These are phyloP conservation scores for Ursus arctos DNA, from an alignment of 2,113 vertebrate genomes.

Conservation along the genomic window DNA sequence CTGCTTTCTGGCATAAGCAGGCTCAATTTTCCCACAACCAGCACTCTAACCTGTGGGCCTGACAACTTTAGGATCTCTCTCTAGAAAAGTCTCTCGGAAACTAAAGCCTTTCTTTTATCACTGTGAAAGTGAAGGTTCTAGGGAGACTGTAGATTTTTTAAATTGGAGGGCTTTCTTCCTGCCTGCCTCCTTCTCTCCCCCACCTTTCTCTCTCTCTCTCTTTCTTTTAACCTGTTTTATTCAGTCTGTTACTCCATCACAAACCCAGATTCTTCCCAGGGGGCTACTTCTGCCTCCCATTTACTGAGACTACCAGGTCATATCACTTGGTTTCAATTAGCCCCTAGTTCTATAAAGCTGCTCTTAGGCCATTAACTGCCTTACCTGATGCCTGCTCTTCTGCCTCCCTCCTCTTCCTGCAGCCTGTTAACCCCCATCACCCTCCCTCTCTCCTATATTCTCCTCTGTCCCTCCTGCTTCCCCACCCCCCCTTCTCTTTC, in stretches of 20 bases:
- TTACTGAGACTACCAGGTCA: conserved; percentile 70
- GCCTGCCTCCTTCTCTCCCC: neutral
- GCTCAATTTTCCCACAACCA: neutral
- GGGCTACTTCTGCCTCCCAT: conserved; percentile 59
- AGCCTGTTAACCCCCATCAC: neutral
- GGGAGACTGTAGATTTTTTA: neutral
- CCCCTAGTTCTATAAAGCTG: conserved; percentile 78
- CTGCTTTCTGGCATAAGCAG: neutral
- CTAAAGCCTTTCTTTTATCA: neutral
- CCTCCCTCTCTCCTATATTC: neutral
- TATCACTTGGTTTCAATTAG: conserved; percentile 70
- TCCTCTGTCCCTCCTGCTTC: neutral
- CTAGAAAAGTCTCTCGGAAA: conserved; percentile 52
- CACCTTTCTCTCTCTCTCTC: neutral
- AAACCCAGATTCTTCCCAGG: conserved; percentile 69
- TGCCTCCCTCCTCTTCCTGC: neutral
- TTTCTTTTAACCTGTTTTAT: conserved; percentile 26
- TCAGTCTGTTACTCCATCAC: conserved; percentile 39
- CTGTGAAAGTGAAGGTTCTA: conserved; percentile 3
- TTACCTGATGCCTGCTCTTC: neutral
- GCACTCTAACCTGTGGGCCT: neutral
- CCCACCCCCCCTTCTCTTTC: neutral
- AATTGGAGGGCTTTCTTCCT: neutral
- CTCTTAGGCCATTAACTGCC: conserved; percentile 32
- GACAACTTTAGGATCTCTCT: neutral